Percentiles rank a stretch among this genome's conserved stretches.
These are phyloP conservation scores for Phrynocephalus guinanensis DNA, from an alignment of 2,797 vertebrate genomes.

Conservation along the genomic window DNA sequence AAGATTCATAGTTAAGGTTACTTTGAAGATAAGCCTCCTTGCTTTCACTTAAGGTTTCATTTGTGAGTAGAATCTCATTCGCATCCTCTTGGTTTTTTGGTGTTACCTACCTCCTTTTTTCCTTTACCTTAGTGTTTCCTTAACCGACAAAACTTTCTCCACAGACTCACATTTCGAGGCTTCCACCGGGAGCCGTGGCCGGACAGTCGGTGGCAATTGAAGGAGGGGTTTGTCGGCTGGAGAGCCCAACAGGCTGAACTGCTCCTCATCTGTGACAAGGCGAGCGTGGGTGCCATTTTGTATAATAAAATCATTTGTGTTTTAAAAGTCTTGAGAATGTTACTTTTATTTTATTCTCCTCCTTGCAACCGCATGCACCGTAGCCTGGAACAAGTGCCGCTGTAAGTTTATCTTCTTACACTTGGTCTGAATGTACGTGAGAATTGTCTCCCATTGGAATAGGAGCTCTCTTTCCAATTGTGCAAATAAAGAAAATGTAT, in stretches of 20 bases:
- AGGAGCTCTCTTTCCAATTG: slow-evolving; percentile 56
- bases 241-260: slow-evolving; percentile 82
- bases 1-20: not conserved
- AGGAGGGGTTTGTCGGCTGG: slow-evolving; percentile 95
- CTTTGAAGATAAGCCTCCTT: not conserved
- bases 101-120: slow-evolving; percentile 29
- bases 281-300: slow-evolving; percentile 69
- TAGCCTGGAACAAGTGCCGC: slow-evolving; percentile 75
- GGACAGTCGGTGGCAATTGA: slow-evolving; percentile 98
- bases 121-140: slow-evolving; percentile 47
- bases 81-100: slow-evolving; percentile 19
- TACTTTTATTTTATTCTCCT: slow-evolving; percentile 71
- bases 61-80: not conserved
- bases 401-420: slow-evolving; percentile 69
- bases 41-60: not conserved
- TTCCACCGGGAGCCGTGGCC: slow-evolving; percentile 95
- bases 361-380: slow-evolving; percentile 66
- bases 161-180: slow-evolving; percentile 98
- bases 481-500: slow-evolving; percentile 62
- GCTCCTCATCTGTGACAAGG: slow-evolving; percentile 53
- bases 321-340: slow-evolving; percentile 78
- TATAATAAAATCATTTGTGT: slow-evolving; percentile 75
- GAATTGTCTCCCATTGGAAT: slow-evolving; percentile 63
- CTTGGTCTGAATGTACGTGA: slow-evolving; percentile 55
- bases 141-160: slow-evolving; percentile 61